Base-by-base conservation (phyloP, 2,888 invertebrate species). In the Xylota sylvarum region DNA sequence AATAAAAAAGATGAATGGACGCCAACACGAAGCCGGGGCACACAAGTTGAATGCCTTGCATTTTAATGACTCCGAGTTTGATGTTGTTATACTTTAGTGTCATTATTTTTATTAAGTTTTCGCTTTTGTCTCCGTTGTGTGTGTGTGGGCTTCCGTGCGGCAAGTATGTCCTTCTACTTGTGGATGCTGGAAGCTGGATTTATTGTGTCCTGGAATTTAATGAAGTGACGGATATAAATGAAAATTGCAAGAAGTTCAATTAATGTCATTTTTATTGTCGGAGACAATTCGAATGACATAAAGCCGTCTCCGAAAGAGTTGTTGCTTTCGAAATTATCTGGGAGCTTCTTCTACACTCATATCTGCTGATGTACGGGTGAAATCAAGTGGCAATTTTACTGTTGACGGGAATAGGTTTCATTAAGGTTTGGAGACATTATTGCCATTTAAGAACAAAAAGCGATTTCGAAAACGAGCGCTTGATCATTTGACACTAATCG, bases 11-110 rank as follows among this genome's bases (percentile, higher is more conserved):
- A 76, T 72, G 70, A 77, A 77, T 78, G 83, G 62, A 76, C 84
- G 80, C 84, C 80, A 80, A 80, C 69, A 64, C 52, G 72, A 78
- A 64, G 40, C 19, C 40, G 32, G 81, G 58, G 23, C 23, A 30
- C 70, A 70, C 52, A 78, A 83, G 83, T 83, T 83, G 83, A 83
- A 83, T 83, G 83, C 58, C 83, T 83, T 83, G 83, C 78, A 78
- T 83, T 83, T 83, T 83, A 83, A 83, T 83, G 83, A 83, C 62
- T 65, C 62, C 9, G 60, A 46, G 58, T 60, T 60, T 35, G 37
- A 52, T 69, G 46, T 65, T 79, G 62, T 74, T 81, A 62, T 76
- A 48, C 48, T 76, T 81, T 62, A 52, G 73, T 78, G 72, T 83
- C 73, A 69, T 78, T 83, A 78, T 70, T 83, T 67, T 73, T 73